Base-by-base conservation (phyloP, 2,888 invertebrate genomes). In the Pterobdella sp. region DNA sequence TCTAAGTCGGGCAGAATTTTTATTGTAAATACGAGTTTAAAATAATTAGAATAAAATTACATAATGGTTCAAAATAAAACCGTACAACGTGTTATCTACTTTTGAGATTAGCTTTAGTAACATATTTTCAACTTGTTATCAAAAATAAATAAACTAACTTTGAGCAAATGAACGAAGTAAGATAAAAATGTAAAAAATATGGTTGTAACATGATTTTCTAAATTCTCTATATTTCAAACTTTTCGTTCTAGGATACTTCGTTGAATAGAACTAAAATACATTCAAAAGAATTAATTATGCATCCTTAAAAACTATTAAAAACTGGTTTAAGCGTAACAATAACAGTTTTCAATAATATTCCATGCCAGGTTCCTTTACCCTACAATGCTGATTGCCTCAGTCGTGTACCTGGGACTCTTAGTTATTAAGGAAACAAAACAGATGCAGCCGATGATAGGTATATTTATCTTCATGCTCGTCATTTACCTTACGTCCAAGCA, bases 401-500 rank as follows among this genome's bases (percentile, higher is more conserved):
- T 77, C 7, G 42, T 77, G 2, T 77, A 75, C 72, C 32, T 78
- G 68, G 34, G 52, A 14, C 35, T 77, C 32, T 68, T 36, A 1
- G 76, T 78, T 22, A 68, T 78, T 1, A 49, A 36, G 36, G 77
- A 78, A 14, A 42, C 75, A 18, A 70, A 66, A 49, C 78, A 78
- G 67, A 72, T 78, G 7, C 78, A 78, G 77, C 78, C 78, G 0
- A 34, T 78, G 22, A 73, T 75, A 18, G 78, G 78, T 1, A 68
- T 78, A 35, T 68, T 77, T 68, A 56, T 77, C 73, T 77, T 78
- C 68, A 72, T 75, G n/a, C 18, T 70, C 34, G 2, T 73, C 56
- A 68, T 68, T 14, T 77, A 74, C 73, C n/a, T 77, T 26, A 75
- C 76, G 29, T 77, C 76, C 34, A 78, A 75, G 63, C 72, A 75